These are phyloP conservation scores for Prunella himalayana DNA, from an alignment of 2,113 vertebrate genomes.

Conservation along the genomic window DNA sequence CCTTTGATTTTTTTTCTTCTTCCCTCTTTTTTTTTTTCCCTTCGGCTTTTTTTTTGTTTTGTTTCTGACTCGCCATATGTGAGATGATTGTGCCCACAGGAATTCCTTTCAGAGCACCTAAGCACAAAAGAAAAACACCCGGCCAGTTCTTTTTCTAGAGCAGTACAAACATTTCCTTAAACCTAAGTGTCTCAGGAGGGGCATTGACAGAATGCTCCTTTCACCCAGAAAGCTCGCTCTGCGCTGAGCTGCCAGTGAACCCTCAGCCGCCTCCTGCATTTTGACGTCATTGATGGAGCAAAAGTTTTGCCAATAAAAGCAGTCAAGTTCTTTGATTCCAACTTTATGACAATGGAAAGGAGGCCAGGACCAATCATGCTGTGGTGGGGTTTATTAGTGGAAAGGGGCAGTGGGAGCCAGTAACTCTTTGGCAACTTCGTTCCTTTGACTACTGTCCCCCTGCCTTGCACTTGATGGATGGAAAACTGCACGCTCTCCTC, in stretches of 20 bases:
- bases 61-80: conserved; percentile 75
- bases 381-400: conserved; percentile 63
- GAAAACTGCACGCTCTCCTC: neutral
- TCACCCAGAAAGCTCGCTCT: conserved; percentile 63
- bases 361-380: conserved; percentile 6
- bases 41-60: conserved; percentile 19
- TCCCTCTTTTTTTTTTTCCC: neutral
- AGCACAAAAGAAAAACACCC: conserved; percentile 80
- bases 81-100: conserved; percentile 75
- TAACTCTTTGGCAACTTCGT: neutral
- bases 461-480: neutral
- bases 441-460: neutral
- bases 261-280: conserved; percentile 40
- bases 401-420: conserved; percentile 26
- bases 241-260: neutral
- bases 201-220: conserved; percentile 74
- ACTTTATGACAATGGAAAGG: conserved; percentile 64
- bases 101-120: conserved; percentile 77
- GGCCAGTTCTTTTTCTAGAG: conserved; percentile 71
- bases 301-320: conserved; percentile 73
- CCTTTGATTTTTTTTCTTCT: conserved; percentile 47
- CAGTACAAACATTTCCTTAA: conserved; percentile 79
- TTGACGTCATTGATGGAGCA: conserved; percentile 60
- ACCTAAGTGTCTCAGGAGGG: conserved; percentile 75
- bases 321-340: conserved; percentile 69